A percentile compares a stretch with the other conserved stretches of the same genome.
Conservation (phyloP, 2,888 invertebrate genomes). For the Sphinx pinastri region DNA sequence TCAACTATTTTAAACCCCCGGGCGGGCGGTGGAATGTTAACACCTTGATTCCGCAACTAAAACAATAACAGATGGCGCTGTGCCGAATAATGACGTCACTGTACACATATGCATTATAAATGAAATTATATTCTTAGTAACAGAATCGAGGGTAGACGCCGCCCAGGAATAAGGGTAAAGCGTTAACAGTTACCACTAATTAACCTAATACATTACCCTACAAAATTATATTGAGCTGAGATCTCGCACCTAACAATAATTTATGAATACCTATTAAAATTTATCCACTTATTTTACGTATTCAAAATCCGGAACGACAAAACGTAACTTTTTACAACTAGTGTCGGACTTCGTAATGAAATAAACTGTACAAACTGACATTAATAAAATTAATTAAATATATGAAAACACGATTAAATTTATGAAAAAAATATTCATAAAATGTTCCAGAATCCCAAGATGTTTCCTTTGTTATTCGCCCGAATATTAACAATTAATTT, state of each 20-base stretch:
- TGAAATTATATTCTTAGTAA: not conserved
- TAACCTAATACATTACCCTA: constrained; percentile 69
- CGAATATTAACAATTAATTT: not conserved
- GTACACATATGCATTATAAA: not conserved
- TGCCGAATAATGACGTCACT: not conserved
- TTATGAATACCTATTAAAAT: constrained; percentile 36
- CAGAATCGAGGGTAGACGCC: constrained; percentile 30
- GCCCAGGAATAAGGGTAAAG: constrained; percentile 72
- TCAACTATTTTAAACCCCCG: constrained; percentile 69
- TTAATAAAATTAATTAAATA: constrained; percentile 9
- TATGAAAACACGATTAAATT: not conserved
- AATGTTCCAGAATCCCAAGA: not conserved
- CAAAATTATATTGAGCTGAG: constrained; percentile 81
- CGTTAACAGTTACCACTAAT: constrained; percentile 72
- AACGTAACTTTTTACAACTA: not conserved
- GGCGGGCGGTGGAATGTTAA: constrained; percentile 69
- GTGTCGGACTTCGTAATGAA: not conserved
- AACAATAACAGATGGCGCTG: constrained; percentile 23
- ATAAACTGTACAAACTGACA: constrained; percentile 17
- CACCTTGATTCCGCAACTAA: constrained; percentile 37
- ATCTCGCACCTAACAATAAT: constrained; percentile 68
- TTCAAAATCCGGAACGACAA: constrained; percentile 23
- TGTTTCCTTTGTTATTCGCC: not conserved
- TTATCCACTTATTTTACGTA: constrained; percentile 23
- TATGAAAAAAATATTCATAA: constrained; percentile 8